phyloP scores from a whole-genome alignment of 2,113 vertebrate species.

The Sphaerodactylus townsendi region DNA sequence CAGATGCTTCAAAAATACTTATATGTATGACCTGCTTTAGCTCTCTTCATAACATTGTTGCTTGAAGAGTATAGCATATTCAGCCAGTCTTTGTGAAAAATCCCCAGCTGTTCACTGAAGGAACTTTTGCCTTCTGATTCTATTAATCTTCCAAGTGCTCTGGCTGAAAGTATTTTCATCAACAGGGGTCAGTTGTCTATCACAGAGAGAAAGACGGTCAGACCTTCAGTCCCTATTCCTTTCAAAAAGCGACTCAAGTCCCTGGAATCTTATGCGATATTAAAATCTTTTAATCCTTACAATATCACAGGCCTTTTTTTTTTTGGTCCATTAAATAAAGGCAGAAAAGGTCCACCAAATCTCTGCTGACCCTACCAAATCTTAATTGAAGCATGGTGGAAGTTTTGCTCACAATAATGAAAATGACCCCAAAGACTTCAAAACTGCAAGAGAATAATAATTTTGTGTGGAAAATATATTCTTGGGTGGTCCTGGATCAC shows the following conservation, averaged over 20 bases:
- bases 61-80: background rate
- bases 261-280: too few species aligned
- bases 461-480: background rate
- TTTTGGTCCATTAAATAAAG: too few species aligned
- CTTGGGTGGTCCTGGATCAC: too few species aligned
- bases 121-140: background rate
- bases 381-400: background rate
- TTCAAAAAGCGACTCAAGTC: too few species aligned
- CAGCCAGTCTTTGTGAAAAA: background rate
- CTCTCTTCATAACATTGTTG: background rate
- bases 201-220: background rate
- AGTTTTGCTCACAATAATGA: background rate
- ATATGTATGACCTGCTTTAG: background rate
- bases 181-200: background rate
- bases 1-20: conserved; percentile 4
- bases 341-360: background rate
- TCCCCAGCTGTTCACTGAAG: background rate
- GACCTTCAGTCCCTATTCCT: background rate
- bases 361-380: background rate
- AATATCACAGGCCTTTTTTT: too few species aligned
- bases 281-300: too few species aligned
- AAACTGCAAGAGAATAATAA: background rate
- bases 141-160: background rate
- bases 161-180: background rate
- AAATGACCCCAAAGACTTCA: background rate